Conservation (phyloP, 2,113 vertebrate species). For the Lethenteron camtschaticum region DNA sequence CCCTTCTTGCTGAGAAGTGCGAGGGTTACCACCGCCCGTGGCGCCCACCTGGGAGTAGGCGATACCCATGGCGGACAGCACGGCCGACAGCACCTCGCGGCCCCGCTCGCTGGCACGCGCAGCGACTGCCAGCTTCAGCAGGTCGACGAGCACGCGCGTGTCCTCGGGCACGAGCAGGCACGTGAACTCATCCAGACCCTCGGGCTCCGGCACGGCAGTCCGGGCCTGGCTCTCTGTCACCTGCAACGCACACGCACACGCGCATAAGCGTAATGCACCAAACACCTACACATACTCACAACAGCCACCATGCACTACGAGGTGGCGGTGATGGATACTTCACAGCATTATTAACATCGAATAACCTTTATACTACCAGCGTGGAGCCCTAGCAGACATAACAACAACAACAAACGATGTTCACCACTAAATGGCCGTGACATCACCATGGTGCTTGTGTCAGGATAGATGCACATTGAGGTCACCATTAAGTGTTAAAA, state of each 20-base stretch:
- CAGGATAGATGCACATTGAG: no score
- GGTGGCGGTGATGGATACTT: constrained; percentile 7
- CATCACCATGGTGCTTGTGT: no score
- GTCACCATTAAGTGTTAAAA: no score
- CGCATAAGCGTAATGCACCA: no score
- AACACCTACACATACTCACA: no score
- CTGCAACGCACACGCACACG: constrained; percentile 18
- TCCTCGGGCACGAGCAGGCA: constrained; percentile 70
- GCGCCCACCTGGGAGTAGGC: constrained; percentile 62
- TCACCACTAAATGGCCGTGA: no score
- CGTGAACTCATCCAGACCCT: constrained; percentile 84
- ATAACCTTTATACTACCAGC: constrained; percentile 1
- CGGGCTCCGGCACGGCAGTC: constrained; percentile 55
- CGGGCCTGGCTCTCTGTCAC: constrained; percentile 78
- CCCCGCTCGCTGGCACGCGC: constrained; percentile 65
- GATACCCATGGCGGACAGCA: constrained; percentile 86
- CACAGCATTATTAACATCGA: neutral
- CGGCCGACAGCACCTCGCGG: constrained; percentile 66
- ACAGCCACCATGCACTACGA: no score
- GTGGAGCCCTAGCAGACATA: neutral
- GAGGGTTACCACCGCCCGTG: neutral
- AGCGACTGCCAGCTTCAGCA: constrained; percentile 79
- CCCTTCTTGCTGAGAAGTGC: no score
- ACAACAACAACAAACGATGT: neutral
- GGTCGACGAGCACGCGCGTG: constrained; percentile 71